phyloP scores from a whole-genome alignment of 2,888 invertebrate species.

The Meandrusa payeni region DNA sequence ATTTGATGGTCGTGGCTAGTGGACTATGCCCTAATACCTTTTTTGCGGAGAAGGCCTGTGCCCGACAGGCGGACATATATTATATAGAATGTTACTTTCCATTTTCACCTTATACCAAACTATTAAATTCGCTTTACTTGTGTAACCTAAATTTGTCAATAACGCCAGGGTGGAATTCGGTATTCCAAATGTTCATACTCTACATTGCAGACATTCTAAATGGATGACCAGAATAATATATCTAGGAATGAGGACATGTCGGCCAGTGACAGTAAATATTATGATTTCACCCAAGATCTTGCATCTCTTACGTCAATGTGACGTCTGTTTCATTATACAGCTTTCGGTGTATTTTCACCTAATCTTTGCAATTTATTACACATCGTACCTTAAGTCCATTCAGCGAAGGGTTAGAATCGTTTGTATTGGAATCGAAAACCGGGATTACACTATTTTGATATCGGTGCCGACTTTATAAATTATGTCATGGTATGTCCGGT shows the following conservation, averaged over 20 bases:
- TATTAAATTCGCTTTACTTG: too few relatives aligned
- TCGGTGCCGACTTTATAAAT: constrained; percentile 66
- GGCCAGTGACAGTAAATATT: constrained; percentile 69
- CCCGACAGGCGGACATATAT: too few relatives aligned
- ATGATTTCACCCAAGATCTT: constrained; percentile 72
- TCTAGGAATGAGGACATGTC: constrained; percentile 61
- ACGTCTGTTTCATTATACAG: constrained; percentile 73
- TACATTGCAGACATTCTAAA: constrained; percentile 26
- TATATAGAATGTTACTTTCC: too few relatives aligned
- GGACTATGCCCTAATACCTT: too few relatives aligned
- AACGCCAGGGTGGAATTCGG: too few relatives aligned
- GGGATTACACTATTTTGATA: constrained; percentile 64
- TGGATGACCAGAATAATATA: constrained; percentile 58
- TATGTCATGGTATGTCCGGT: constrained; percentile 74
- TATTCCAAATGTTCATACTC: too few relatives aligned
- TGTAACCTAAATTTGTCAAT: too few relatives aligned
- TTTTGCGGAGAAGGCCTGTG: too few relatives aligned
- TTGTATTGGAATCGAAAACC: constrained; percentile 36
- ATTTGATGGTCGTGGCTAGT: too few relatives aligned
- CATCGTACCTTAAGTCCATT: constrained; percentile 47
- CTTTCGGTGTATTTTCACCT: constrained; percentile 49
- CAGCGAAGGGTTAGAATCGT: constrained; percentile 50
- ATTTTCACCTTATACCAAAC: too few relatives aligned
- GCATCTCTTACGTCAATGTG: constrained; percentile 76
- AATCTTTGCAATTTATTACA: constrained; percentile 41